Evolutionary conservation across 2,888 invertebrate species (phyloP).

Genomic region (Pasiphila rectangulata): DNA sequence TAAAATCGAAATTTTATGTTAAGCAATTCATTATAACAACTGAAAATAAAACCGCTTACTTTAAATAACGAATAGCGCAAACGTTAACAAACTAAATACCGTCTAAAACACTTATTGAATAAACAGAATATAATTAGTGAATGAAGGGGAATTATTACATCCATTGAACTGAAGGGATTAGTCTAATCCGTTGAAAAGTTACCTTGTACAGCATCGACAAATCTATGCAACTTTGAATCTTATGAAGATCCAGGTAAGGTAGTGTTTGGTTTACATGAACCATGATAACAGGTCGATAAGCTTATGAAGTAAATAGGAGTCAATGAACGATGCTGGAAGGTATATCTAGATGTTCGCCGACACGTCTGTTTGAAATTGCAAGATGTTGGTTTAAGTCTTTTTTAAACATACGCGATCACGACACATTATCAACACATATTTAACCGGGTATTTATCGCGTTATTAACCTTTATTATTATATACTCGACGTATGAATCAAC

Average conservation of each 20-base stretch:
- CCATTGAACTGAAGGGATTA: conserved; percentile 32
- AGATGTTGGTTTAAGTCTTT: too few relatives aligned
- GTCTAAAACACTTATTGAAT: neutral
- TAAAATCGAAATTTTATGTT: too few relatives aligned
- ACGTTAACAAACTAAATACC: neutral
- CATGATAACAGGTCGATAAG: conserved; percentile 4
- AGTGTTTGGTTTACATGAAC: conserved; percentile 1
- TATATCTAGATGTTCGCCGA: neutral
- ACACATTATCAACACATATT: too few relatives aligned
- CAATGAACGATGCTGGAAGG: conserved; percentile 1
- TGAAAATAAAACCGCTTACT: too few relatives aligned
- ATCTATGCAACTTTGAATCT: conserved; percentile 4
- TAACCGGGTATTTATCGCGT: too few relatives aligned
- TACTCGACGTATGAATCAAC: too few relatives aligned
- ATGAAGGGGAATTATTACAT: conserved; percentile 25
- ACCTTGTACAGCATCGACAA: conserved; percentile 3
- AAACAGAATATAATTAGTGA: conserved; percentile 23
- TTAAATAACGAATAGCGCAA: too few relatives aligned
- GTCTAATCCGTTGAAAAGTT: conserved; percentile 28
- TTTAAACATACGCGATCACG: too few relatives aligned
- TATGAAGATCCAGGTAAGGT: conserved; percentile 2
- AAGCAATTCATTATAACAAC: too few relatives aligned
- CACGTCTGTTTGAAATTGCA: neutral
- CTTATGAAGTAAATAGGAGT: conserved; percentile 3
- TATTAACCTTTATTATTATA: too few relatives aligned